A percentile compares a stretch with the other conserved stretches of the same genome.
Conservation (phyloP, 2,113 vertebrate genomes). For the Oceanodroma tethys region DNA sequence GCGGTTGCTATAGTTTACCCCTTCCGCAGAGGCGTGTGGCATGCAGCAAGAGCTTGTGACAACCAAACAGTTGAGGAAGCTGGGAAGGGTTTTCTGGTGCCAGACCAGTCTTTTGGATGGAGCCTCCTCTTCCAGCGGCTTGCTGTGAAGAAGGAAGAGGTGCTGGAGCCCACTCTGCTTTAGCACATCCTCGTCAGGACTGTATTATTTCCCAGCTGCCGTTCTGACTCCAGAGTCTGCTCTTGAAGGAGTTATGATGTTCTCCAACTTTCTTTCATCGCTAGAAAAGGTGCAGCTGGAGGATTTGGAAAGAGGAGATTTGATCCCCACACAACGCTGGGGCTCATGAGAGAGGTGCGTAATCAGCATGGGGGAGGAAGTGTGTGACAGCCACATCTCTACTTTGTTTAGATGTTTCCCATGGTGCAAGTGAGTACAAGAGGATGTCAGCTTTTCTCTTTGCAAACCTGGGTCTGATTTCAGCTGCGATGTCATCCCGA, state of each 20-base stretch:
- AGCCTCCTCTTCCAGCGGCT: neutral
- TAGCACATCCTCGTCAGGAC: neutral
- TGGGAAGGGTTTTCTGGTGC: neutral
- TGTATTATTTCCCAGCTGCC: neutral
- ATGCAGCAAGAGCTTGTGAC: neutral
- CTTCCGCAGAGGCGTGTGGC: neutral
- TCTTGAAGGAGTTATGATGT: neutral
- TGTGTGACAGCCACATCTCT: neutral
- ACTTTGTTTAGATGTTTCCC: neutral
- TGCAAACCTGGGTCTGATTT: conserved; percentile 7
- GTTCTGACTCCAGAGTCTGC: neutral
- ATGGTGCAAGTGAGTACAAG: neutral
- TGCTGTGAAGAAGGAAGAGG: neutral
- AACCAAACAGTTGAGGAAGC: neutral
- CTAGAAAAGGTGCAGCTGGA: neutral
- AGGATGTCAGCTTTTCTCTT: neutral
- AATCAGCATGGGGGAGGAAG: conserved; percentile 16
- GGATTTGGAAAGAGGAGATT: neutral
- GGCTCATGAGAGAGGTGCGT: neutral
- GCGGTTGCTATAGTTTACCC: neutral
- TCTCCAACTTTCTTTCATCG: neutral
- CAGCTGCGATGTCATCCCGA: neutral
- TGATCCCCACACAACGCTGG: neutral
- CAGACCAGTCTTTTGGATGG: neutral
- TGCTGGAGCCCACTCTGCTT: neutral